Evolutionary conservation across 2,797 vertebrate species (phyloP).

Genomic region (Pangasius krempfi): DNA sequence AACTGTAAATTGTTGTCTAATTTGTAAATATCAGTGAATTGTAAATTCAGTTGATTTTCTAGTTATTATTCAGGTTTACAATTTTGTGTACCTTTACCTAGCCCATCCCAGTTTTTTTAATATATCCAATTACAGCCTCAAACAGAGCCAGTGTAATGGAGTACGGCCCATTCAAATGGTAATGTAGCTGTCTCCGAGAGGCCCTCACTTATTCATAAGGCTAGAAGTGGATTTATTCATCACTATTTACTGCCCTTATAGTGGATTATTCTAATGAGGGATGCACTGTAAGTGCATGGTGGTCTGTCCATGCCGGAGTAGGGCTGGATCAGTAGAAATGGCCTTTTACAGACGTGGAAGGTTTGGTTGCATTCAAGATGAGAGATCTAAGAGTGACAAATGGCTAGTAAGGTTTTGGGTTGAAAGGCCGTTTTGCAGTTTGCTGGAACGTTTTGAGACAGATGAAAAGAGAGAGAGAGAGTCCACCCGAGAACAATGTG

Average conservation of each 20-base stretch:
- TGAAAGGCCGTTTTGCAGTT: constrained; percentile 16
- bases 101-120: constrained; percentile 70
- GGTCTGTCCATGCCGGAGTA: neutral
- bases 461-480: constrained; percentile 36
- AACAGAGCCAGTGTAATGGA: constrained; percentile 67
- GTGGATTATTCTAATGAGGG: constrained; percentile 78
- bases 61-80: constrained; percentile 19
- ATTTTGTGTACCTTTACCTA: constrained; percentile 52
- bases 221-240: constrained; percentile 79
- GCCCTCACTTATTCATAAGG: constrained; percentile 71
- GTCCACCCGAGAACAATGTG: constrained; percentile 32
- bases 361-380: neutral
- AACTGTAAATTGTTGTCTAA: constrained; percentile 31
- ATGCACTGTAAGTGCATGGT: constrained; percentile 24
- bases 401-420: neutral
- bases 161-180: constrained; percentile 75
- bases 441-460: constrained; percentile 25
- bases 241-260: constrained; percentile 68
- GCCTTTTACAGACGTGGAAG: constrained; percentile 15
- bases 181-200: constrained; percentile 71
- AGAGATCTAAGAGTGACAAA: constrained; percentile 26
- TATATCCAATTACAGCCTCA: constrained; percentile 75
- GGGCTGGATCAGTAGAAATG: neutral
- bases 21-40: constrained; percentile 24
- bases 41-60: constrained; percentile 11